A percentile compares a stretch with the other conserved stretches of the same genome.
Conservation (phyloP, 2,797 vertebrate species). For the Gallirallus australis region DNA sequence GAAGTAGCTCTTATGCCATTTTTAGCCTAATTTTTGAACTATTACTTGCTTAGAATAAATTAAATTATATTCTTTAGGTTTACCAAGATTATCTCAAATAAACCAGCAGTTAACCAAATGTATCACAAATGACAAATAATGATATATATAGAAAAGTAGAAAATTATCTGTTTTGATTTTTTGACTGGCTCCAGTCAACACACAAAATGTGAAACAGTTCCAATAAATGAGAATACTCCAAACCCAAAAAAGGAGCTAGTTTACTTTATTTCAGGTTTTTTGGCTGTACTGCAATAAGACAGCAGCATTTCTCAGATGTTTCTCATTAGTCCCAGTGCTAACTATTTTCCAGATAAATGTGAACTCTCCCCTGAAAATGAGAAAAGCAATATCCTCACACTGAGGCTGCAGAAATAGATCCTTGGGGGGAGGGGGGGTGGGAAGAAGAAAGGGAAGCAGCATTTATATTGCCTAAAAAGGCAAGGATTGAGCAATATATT, state of each 20-base stretch:
- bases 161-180: background rate
- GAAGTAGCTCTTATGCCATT: background rate
- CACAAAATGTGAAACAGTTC: background rate
- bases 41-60: background rate
- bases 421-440: too few relatives aligned
- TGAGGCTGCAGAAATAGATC: background rate
- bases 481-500: background rate
- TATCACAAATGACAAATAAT: background rate
- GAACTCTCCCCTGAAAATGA: conserved; percentile 19
- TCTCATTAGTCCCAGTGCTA: conserved; percentile 14
- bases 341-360: conserved; percentile 23
- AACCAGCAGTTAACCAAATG: background rate
- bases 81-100: background rate
- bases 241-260: conserved; percentile 30
- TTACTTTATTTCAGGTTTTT: conserved; percentile 22
- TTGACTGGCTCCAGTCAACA: background rate
- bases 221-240: background rate
- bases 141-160: background rate
- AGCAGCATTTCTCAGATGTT: conserved; percentile 41
- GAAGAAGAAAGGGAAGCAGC: background rate
- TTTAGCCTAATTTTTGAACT: background rate
- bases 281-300: conserved; percentile 22
- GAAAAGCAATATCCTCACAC: conserved; percentile 2
- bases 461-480: background rate
- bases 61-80: background rate